Base-by-base conservation (phyloP, 2,797 vertebrate genomes). In the Myripristis murdjan region DNA sequence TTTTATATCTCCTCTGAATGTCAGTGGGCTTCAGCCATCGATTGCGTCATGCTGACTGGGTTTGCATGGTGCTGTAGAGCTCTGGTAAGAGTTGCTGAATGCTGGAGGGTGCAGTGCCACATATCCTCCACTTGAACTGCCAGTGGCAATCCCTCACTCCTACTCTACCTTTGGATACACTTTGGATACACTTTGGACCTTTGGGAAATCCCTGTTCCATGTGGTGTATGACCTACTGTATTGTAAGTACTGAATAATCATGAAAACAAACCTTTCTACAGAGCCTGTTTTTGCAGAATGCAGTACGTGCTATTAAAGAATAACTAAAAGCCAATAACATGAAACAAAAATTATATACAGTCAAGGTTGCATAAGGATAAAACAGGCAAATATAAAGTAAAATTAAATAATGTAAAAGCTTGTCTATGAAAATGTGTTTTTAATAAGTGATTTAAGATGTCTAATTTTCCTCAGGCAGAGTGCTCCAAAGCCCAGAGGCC, bases 391-490 rank as follows among this genome's bases (percentile, higher is more conserved):
- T 35, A 2, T 35, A 33, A 6, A 8, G 8, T 2, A 35, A 35
- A 35, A 35, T 9, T 8, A 35, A 35, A 35, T 35, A 7, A 16
- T 68, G 46, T 67, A 43, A 65, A 67, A 61, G 33, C 33, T 35
- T 35, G 33, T 59, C 39, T 60, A 44, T 46, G 35, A 35, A 35
- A 35, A 12, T 44, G 57, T 75, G 20, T 41, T 37, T 68, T 71
- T 66, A 31, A 4, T 7, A 35, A 35, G 33, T 7, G 33, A 35
- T 35, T 35, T 35, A 35, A 35, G 33, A 35, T 35, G 41, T 46
- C 33, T 75, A 70, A 73, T 75, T 61, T 68, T 44, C 54, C 61
- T 61, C 33, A 28, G 43, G 26, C 41, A 62, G 23, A 24, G 4
- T 31, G 28, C 7, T 31, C 28, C 28, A 9, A 9, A 35, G 55